Base-by-base conservation (phyloP, 2,888 invertebrate species). In the Drosophila picticornis region DNA sequence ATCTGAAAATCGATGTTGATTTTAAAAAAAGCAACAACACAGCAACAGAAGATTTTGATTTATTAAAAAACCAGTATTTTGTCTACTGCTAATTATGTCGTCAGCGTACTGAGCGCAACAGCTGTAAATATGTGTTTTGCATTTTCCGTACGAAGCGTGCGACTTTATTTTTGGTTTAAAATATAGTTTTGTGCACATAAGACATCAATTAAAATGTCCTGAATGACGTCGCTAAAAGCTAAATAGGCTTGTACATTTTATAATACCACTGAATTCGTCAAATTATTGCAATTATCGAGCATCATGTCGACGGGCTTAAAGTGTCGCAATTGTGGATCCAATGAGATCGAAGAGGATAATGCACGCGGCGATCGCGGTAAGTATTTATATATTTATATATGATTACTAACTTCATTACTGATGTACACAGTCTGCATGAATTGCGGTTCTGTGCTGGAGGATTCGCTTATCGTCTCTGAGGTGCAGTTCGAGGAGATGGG, bases 391-490 rank as follows among this genome's bases (percentile, higher is more conserved):
- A 11, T 4, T 19, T 3, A 16, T 3, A 31, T 48, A 19, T 31
- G 16, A 16, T 25, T 16, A 25, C 2, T 16, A 25, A 46, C 25
- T 25, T 34, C 11, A 43, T 48, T 36, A 13, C 27, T 34, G 40
- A 5, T 27, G 2, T 9, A 9, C 70, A 96, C 97, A 13, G 98
- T 99, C 1, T 99, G 99, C 93, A 99, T 97, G 32, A 96, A 96
- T 91, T 99, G 99, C 94, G 99, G 99, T 32, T 96, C 97, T 10
- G 99, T 99, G 2, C 94, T 99, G 22, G 99, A 99, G 92, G 98
- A 99, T 91, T 98, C 97, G 89, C 96, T 98, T 63, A 99, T 99
- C 91, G 99, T 99, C 31, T 97, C 98, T 3, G 99, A 99, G 93
- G 96, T 99, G 31, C 98, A 98, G 93, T 99, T 99, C 91, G 97